Percentiles rank a stretch among this genome's conserved stretches.
phyloP scores from a whole-genome alignment of 2,888 invertebrate species.

The Anaspis maculata region DNA sequence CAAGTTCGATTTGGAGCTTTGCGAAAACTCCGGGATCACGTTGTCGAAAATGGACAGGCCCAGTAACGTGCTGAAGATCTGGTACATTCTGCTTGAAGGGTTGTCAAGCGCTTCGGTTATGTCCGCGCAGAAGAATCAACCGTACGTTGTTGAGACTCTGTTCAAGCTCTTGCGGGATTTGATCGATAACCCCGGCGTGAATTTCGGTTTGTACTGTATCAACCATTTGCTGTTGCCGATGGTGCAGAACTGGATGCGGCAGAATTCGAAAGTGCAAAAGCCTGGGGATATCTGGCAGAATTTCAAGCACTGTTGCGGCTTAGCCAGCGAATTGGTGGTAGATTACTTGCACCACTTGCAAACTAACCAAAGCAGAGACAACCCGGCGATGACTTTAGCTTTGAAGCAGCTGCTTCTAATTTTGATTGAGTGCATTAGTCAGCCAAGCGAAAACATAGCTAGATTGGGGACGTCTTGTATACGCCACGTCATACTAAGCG shows the following conservation, averaged over 20 bases:
- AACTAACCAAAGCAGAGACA: slow-evolving; percentile 33
- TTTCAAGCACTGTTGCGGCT: slow-evolving; percentile 91
- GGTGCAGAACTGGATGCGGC: slow-evolving; percentile 87
- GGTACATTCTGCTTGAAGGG: slow-evolving; percentile 85
- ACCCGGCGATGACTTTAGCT: slow-evolving; percentile 64
- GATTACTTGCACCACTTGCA: slow-evolving; percentile 73
- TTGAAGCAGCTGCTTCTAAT: slow-evolving; percentile 78
- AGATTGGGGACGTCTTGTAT: slow-evolving; percentile 89
- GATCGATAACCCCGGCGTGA: slow-evolving; percentile 72
- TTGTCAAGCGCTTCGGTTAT: slow-evolving; percentile 72
- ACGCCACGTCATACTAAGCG: slow-evolving; percentile 74
- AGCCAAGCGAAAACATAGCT: slow-evolving; percentile 83
- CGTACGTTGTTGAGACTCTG: slow-evolving; percentile 78
- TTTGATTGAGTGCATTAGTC: slow-evolving; percentile 83
- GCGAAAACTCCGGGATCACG: slow-evolving; percentile 46
- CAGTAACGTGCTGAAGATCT: slow-evolving; percentile 79
- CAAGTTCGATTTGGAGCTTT: slow-evolving; percentile 38
- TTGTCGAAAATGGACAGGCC: slow-evolving; percentile 64
- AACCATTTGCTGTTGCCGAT: slow-evolving; percentile 87
- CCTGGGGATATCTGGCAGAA: slow-evolving; percentile 75
- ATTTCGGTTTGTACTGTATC: slow-evolving; percentile 85
- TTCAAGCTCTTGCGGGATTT: slow-evolving; percentile 76
- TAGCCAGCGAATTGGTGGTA: slow-evolving; percentile 85
- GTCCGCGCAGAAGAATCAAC: slow-evolving; percentile 68
- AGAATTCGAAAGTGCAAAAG: slow-evolving; percentile 51